These are phyloP conservation scores for Loris lydekkerianus DNA, from an alignment of 2,797 vertebrate species.

Conservation along the genomic window DNA sequence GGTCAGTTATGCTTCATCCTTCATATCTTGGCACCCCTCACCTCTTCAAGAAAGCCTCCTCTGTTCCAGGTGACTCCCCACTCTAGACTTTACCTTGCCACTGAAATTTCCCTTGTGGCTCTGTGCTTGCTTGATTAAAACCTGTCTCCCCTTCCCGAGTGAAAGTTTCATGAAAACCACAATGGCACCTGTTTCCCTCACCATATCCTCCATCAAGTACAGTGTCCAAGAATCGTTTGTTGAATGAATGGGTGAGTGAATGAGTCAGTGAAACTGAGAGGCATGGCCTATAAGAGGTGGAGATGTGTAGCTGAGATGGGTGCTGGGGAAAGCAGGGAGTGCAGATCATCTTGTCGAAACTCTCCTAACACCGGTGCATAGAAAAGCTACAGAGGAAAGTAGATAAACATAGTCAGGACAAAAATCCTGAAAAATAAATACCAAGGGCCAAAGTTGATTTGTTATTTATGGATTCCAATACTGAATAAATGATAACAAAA, in stretches of 20 bases:
- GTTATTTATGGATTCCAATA: background rate
- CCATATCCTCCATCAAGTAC: background rate
- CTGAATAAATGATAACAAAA: background rate
- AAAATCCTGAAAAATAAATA: background rate
- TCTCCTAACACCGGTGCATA: background rate
- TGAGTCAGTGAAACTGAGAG: background rate
- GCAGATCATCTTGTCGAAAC: background rate
- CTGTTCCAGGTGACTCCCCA: background rate
- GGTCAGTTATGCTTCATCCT: background rate
- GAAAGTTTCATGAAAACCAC: background rate
- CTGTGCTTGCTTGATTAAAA: background rate
- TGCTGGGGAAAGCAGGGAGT: background rate
- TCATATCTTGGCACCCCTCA: background rate
- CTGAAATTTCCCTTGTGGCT: background rate
- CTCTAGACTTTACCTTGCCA: background rate
- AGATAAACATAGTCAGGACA: background rate
- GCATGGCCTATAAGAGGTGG: background rate
- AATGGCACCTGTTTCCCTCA: background rate
- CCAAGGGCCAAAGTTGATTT: background rate
- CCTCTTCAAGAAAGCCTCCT: background rate
- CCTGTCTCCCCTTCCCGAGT: background rate
- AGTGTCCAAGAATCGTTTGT: background rate
- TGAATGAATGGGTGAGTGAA: background rate
- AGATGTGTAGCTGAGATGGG: background rate
- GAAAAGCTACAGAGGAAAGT: background rate